phyloP scores from a whole-genome alignment of 2,888 invertebrate species.

The Drosophila macrospina region DNA sequence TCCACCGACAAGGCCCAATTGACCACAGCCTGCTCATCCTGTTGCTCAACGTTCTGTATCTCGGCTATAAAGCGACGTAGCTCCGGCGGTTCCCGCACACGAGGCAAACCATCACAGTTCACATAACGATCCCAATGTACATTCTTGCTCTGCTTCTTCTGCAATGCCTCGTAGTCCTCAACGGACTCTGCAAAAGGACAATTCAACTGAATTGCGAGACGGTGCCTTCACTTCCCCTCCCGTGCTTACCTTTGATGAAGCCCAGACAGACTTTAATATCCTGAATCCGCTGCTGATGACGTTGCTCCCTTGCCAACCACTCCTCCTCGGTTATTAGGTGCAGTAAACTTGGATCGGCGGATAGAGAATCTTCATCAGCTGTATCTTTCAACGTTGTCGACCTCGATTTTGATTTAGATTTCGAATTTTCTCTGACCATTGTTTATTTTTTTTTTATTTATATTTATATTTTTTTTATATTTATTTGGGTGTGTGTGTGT shows the following conservation, averaged over 20 bases:
- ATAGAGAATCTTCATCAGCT: not conserved
- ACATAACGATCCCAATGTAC: constrained; percentile 73
- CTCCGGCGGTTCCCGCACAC: constrained; percentile 62
- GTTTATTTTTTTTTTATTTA: not conserved
- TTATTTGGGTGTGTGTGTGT: constrained; percentile 2
- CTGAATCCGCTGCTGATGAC: constrained; percentile 54
- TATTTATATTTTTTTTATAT: constrained; percentile 6
- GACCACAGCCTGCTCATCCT: constrained; percentile 27
- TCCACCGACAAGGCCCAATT: constrained; percentile 75
- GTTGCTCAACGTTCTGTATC: constrained; percentile 49
- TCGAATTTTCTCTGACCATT: not conserved
- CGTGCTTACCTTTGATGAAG: constrained; percentile 59
- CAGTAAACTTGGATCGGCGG: not conserved
- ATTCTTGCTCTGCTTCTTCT: constrained; percentile 22
- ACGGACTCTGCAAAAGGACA: constrained; percentile 47
- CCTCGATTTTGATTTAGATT: not conserved
- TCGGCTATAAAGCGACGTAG: constrained; percentile 68
- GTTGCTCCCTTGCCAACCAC: constrained; percentile 51
- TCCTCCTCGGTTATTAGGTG: constrained; percentile 60
- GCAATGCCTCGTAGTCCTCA: constrained; percentile 34
- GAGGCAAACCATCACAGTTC: constrained; percentile 73
- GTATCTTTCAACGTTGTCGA: no score
- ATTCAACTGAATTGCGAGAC: no score
- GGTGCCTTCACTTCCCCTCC: no score
- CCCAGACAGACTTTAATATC: constrained; percentile 59